Conservation (phyloP, 2,113 vertebrate species). For the Gymnocephalus cernua region DNA sequence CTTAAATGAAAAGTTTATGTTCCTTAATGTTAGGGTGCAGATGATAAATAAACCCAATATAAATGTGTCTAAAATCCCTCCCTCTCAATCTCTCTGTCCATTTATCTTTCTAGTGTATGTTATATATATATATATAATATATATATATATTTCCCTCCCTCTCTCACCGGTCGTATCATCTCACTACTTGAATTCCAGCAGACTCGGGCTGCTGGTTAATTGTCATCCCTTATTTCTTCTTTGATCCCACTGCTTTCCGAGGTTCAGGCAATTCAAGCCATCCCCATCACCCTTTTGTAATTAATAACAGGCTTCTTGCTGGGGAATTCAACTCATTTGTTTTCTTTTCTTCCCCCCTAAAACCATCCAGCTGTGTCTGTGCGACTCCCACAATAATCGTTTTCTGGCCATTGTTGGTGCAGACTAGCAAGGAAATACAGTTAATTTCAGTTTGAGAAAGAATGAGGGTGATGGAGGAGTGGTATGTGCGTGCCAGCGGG, state of each 20-base stretch:
- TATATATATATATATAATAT: not conserved
- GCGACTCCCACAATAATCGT: slow-evolving; percentile 84
- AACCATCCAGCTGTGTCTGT: slow-evolving; percentile 76
- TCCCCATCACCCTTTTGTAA: slow-evolving; percentile 84
- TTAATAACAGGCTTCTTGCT: slow-evolving; percentile 87
- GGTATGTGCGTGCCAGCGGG: slow-evolving; percentile 46
- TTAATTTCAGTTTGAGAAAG: slow-evolving; percentile 38
- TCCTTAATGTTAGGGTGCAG: slow-evolving; percentile 13
- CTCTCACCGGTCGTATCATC: slow-evolving; percentile 18
- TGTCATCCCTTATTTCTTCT: slow-evolving; percentile 80
- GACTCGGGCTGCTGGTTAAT: slow-evolving; percentile 71
- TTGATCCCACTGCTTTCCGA: slow-evolving; percentile 84
- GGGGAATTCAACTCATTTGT: slow-evolving; percentile 70
- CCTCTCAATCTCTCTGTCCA: slow-evolving; percentile 1
- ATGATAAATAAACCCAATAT: slow-evolving; percentile 15
- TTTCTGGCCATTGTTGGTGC: slow-evolving; percentile 66
- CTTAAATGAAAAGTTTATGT: slow-evolving; percentile 8
- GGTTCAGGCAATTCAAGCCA: slow-evolving; percentile 79
- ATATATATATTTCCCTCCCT: slow-evolving; percentile 5
- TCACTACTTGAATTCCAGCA: slow-evolving; percentile 62
- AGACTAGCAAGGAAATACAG: slow-evolving; percentile 52
- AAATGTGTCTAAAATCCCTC: slow-evolving; percentile 19
- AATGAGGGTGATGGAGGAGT: not conserved
- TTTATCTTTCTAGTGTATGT: slow-evolving; percentile 27
- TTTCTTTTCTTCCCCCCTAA: slow-evolving; percentile 83